Conservation (phyloP, 2,113 vertebrate species). For the Xyliphius kryptos region DNA sequence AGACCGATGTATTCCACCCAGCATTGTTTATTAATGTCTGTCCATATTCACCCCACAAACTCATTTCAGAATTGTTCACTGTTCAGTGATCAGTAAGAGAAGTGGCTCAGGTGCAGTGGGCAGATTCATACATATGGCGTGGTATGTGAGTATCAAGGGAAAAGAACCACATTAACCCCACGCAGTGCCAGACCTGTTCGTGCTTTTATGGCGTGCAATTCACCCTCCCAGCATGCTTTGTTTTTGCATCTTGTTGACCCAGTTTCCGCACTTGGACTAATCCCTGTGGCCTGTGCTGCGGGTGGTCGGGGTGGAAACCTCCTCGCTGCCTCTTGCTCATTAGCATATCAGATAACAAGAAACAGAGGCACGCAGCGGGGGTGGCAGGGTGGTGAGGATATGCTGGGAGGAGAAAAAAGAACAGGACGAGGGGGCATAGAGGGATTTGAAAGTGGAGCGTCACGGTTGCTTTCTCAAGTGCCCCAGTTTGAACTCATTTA, state of each 20-base stretch:
- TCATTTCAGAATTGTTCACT: conserved; percentile 19
- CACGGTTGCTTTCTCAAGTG: conserved; percentile 29
- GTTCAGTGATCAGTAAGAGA: too few relatives aligned
- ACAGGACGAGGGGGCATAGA: conserved; percentile 8
- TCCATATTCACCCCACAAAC: too few relatives aligned
- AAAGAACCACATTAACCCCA: conserved; percentile 30
- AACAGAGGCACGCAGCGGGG: neutral
- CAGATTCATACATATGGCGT: neutral
- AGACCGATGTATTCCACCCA: too few relatives aligned
- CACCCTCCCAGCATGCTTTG: conserved; percentile 42
- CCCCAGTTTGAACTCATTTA: conserved; percentile 40
- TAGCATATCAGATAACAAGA: conserved; percentile 46
- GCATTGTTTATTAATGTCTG: too few relatives aligned
- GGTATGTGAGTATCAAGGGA: conserved; percentile 25
- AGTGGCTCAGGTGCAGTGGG: conserved; percentile 1
- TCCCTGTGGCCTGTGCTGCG: conserved; percentile 39
- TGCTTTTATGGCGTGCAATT: conserved; percentile 34
- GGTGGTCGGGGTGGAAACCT: conserved; percentile 43
- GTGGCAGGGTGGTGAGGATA: conserved; percentile 1
- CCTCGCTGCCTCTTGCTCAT: conserved; percentile 37
- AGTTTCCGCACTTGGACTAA: conserved; percentile 50
- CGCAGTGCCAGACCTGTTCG: conserved; percentile 30
- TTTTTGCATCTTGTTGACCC: conserved; percentile 49
- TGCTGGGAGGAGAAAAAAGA: neutral
- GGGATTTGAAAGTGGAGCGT: conserved; percentile 40